Evolutionary conservation across 2,113 vertebrate species (phyloP).

Genomic region (Gavialis gangeticus): DNA sequence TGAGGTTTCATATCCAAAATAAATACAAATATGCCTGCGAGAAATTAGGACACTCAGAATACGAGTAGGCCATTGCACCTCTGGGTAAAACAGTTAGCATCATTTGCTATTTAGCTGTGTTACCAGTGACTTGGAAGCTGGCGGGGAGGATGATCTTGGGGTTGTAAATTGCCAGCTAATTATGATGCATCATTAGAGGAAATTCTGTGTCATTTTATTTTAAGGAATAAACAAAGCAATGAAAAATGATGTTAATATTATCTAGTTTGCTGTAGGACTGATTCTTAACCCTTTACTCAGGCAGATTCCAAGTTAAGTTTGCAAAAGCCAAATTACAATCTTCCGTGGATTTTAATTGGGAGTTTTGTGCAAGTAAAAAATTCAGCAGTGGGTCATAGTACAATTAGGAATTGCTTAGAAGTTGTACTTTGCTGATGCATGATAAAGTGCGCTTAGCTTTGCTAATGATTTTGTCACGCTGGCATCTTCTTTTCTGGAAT

Average conservation of each 20-base stretch:
- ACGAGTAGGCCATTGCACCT: background rate
- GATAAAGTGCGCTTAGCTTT: background rate
- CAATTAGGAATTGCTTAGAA: background rate
- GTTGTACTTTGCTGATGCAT: accelerated
- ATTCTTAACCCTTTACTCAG: background rate
- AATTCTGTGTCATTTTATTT: background rate
- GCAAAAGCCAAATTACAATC: accelerated
- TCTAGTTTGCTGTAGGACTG: background rate
- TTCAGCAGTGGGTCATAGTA: background rate
- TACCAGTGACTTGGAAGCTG: background rate
- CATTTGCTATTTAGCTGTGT: background rate
- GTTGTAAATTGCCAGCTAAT: background rate
- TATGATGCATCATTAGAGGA: background rate
- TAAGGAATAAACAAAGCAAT: background rate
- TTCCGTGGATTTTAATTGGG: background rate
- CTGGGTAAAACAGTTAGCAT: background rate
- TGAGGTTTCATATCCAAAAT: background rate
- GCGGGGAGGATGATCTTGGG: background rate
- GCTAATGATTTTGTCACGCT: background rate
- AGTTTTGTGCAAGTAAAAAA: background rate
- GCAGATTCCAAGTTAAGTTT: background rate
- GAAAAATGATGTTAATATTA: background rate
- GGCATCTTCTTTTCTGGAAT: background rate
- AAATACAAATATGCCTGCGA: background rate
- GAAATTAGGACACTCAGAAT: background rate